Evolutionary conservation across 2,113 vertebrate genomes (phyloP).

Genomic region (rabbit (Oryctolagus cuniculus)): mOryCun1.1 NC_091442.1:37075501-37076000

Average conservation of each 20-base stretch:
- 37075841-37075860: background rate
- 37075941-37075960: background rate
- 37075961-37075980: background rate
- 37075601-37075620: background rate
- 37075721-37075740: background rate
- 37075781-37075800: background rate
- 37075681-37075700: background rate
- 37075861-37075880: background rate
- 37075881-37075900: fast-evolving
- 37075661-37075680: background rate
- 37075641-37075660: background rate
- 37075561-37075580: background rate
- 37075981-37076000: background rate
- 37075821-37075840: background rate
- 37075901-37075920: background rate
- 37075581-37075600: too few relatives aligned
- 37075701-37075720: background rate
- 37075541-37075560: background rate
- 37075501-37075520: background rate
- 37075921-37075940: background rate
- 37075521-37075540: background rate
- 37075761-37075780: background rate
- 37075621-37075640: background rate
- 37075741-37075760: background rate
- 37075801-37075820: background rate